Base-by-base conservation (phyloP, 1,140 invertebrate species). In the Pissodes strobi region DNA sequence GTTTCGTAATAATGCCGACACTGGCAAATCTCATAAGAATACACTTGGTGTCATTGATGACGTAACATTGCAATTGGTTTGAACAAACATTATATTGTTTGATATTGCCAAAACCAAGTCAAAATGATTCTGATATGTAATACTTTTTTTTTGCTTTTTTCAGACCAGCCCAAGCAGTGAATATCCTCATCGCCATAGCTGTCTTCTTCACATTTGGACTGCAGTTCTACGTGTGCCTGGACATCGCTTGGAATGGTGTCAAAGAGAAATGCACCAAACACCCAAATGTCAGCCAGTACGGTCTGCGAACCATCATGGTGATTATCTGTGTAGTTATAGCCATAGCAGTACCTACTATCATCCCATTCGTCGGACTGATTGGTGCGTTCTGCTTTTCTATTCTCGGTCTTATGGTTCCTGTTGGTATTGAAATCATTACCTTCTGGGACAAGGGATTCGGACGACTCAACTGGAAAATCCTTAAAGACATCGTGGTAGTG, bases 171-270 rank as follows among this genome's bases (percentile, higher is more conserved):
- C 88, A 95, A 83, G 79, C 86, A 23, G 93, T 97, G 0, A 90
- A 94, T 78, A 80, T 97, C 34, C 80, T 93, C 30, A 95, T 98
- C 74, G 90, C 86, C 0, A 73, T 95, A 10, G 92, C 93, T 1
- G 93, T 98, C 1, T 97, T 91, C 75, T 91, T 93, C 74, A 94
- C 93, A 0, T 98, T 95, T 77, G 93, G 91, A n/a, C 84, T 99
- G 37, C 96, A 99, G 79, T 94, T 97, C 74, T 99, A 93, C 78
- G 95, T 99, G 1, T 95, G 95, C 74, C 79, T 92, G 17, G 90
- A 92, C 72, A 93, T 92, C 62, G 85, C 82, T 37, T 92, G 90
- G 90, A 85, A 85, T 72, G 80, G 77, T 25, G 81, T 92, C 30
- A 92, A 92, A 73, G 84, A 90, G 1, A 83, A 81, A 55, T 91